A percentile compares a stretch with the other conserved stretches of the same genome.
Evolutionary conservation across 2,888 invertebrate genomes (phyloP).

Genomic region (Melieria omissa): DNA sequence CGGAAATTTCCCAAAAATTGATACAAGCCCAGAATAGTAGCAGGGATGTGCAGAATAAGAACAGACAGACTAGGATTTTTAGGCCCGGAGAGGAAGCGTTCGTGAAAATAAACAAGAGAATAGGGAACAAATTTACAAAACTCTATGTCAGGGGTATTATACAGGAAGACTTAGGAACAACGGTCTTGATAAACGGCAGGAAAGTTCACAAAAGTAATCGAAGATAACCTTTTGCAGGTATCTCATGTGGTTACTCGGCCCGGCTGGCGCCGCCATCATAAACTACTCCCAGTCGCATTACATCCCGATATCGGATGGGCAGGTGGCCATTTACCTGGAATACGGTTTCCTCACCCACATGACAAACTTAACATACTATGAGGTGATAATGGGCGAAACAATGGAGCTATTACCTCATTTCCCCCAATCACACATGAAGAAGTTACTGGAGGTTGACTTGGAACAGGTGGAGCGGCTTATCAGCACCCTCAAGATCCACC

Average conservation of each 20-base stretch:
- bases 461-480: neutral
- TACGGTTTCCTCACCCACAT: too few relatives aligned
- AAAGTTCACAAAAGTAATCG: conserved; percentile 16
- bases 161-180: neutral
- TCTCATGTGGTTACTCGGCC: too few relatives aligned
- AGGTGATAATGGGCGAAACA: neutral
- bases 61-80: neutral
- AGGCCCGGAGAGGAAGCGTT: neutral
- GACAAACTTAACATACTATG: neutral
- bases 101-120: conserved; percentile 11
- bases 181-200: neutral
- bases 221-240: neutral
- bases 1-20: too few relatives aligned
- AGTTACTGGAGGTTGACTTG: neutral
- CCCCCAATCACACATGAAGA: conserved; percentile 1
- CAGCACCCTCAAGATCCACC: conserved; percentile 18
- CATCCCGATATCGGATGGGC: neutral
- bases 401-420: neutral
- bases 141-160: neutral
- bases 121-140: conserved; percentile 15
- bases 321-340: neutral
- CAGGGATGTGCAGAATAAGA: too few relatives aligned
- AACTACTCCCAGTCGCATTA: conserved; percentile 13
- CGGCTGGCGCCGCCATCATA: neutral
- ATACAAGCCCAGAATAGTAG: too few relatives aligned